Conservation (phyloP, 2,888 invertebrate genomes). For the Phengaris alcon region DNA sequence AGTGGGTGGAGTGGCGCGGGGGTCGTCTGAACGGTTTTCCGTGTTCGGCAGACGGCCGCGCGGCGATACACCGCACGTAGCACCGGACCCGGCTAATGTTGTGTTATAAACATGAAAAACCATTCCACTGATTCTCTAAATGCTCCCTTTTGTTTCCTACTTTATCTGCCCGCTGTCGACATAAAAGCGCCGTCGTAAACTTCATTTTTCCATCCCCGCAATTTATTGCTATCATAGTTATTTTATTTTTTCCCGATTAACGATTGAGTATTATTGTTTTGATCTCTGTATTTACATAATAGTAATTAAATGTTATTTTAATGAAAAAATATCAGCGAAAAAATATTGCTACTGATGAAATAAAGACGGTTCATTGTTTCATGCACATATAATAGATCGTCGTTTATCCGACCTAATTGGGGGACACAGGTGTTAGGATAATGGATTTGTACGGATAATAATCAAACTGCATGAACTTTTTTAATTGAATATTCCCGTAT, state of each 20-base stretch:
- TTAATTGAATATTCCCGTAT: too few species aligned
- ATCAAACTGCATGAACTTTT: too few species aligned
- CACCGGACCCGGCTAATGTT: constrained; percentile 66
- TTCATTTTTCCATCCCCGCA: constrained; percentile 24
- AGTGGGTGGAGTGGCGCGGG: constrained; percentile 46
- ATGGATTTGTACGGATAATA: too few species aligned
- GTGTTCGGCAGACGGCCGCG: constrained; percentile 73
- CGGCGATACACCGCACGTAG: constrained; percentile 73
- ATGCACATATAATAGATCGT: too few species aligned
- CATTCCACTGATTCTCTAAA: constrained; percentile 74
- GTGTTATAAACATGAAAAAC: constrained; percentile 76
- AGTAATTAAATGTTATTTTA: neutral
- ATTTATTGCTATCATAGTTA: constrained; percentile 4
- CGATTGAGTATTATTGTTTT: neutral
- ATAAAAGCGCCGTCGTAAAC: constrained; percentile 29
- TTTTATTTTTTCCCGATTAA: neutral
- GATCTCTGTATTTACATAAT: neutral
- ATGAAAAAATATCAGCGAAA: too few species aligned
- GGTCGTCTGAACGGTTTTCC: constrained; percentile 78
- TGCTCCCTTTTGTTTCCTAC: constrained; percentile 46
- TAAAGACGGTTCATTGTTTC: too few species aligned
- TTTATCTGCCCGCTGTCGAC: constrained; percentile 20
- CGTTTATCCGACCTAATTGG: too few species aligned
- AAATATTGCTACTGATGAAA: too few species aligned
- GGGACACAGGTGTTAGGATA: too few species aligned